Evolutionary conservation across 2,797 vertebrate species (phyloP).

Genomic region (Clarias pachynema): DNA sequence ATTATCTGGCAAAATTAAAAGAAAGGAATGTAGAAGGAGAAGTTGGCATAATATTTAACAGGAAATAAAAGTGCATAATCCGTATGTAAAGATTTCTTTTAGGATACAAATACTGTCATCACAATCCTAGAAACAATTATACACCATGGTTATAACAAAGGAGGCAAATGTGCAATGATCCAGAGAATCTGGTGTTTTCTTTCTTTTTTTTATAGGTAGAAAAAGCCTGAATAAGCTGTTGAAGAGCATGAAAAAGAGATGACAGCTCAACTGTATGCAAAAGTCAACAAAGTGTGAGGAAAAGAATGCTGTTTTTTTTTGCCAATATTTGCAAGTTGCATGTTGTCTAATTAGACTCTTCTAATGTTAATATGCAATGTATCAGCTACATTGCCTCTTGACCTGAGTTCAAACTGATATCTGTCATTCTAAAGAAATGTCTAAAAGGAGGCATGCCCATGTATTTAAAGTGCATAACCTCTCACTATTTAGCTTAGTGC

Average conservation of each 20-base stretch:
- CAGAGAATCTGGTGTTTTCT: not conserved
- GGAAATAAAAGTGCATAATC: constrained; percentile 34
- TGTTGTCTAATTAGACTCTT: not conserved
- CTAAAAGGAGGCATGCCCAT: not conserved
- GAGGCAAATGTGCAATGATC: not conserved
- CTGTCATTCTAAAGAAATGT: not conserved
- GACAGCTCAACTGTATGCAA: not conserved
- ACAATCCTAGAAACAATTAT: not conserved
- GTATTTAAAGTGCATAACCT: not conserved
- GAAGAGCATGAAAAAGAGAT: not conserved
- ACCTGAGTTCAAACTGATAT: not conserved
- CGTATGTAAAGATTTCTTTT: constrained; percentile 26
- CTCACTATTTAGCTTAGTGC: not conserved
- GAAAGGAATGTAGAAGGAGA: not conserved
- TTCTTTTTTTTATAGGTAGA: too few species aligned
- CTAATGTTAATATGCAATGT: not conserved
- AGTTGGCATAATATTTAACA: constrained; percentile 18
- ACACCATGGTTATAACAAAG: not conserved
- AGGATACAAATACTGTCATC: constrained; percentile 14
- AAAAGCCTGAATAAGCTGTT: not conserved
- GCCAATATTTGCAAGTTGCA: not conserved
- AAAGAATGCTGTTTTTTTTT: not conserved
- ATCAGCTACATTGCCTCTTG: not conserved
- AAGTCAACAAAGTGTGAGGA: not conserved
- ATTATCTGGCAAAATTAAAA: constrained; percentile 6